phyloP scores from a whole-genome alignment of 2,797 vertebrate species.

The Clarias fuscus region DNA sequence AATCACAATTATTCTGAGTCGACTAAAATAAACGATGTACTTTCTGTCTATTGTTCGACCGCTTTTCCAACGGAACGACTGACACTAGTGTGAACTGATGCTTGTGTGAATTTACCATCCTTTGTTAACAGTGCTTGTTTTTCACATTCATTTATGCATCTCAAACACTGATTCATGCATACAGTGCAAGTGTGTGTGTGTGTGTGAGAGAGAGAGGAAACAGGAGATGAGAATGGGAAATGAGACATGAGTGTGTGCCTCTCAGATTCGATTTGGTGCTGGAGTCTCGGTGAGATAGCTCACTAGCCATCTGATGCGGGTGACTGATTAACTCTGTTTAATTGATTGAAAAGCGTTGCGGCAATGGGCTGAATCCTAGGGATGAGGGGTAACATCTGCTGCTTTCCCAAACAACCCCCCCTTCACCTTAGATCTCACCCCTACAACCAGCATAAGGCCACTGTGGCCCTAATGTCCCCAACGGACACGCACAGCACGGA shows the following conservation, averaged over 20 bases:
- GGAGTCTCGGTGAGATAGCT: conserved; percentile 65
- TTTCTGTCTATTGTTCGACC: background rate
- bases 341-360: conserved; percentile 73
- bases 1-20: background rate
- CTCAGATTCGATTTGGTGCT: conserved; percentile 71
- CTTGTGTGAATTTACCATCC: conserved; percentile 19
- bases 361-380: conserved; percentile 64
- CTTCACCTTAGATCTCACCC: conserved; percentile 34
- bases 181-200: conserved; percentile 2
- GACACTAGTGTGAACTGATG: background rate
- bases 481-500: conserved; percentile 19
- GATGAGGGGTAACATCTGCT: conserved; percentile 71
- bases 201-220: conserved; percentile 31
- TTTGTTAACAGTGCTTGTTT: conserved; percentile 28
- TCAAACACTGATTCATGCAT: conserved; percentile 40
- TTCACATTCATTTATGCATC: conserved; percentile 29
- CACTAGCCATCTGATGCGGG: conserved; percentile 63
- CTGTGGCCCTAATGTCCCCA: conserved; percentile 8
- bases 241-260: conserved; percentile 57
- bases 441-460: conserved; percentile 24
- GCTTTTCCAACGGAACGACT: background rate
- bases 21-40: conserved; percentile 9
- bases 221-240: conserved; percentile 65
- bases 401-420: conserved; percentile 65
- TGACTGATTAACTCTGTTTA: conserved; percentile 68